phyloP scores from a whole-genome alignment of 2,113 vertebrate genomes.

The Ceratotherium simum region DNA sequence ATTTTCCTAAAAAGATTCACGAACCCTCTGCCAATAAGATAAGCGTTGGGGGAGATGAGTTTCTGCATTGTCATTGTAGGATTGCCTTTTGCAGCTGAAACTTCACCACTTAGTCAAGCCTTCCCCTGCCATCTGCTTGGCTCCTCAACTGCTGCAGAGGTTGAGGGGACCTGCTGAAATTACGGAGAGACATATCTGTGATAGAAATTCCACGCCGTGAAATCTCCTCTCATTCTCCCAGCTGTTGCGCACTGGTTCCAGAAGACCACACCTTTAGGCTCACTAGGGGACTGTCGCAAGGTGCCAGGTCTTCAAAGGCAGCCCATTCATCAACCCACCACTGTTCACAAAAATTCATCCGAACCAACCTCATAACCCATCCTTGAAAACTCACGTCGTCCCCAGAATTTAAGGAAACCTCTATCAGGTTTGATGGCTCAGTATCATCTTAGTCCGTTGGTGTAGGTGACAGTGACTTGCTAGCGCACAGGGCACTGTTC shows the following conservation, averaged over 20 bases:
- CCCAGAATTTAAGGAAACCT: background rate
- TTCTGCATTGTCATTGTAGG: constrained; percentile 74
- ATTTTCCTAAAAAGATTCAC: constrained; percentile 56
- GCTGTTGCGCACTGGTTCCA: background rate
- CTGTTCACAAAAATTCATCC: background rate
- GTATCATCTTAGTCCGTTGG: background rate
- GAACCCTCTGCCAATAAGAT: constrained; percentile 52
- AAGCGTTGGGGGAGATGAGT: constrained; percentile 67
- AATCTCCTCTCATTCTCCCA: constrained; percentile 40
- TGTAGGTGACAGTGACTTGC: background rate
- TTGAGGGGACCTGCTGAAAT: constrained; percentile 53
- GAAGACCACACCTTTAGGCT: background rate
- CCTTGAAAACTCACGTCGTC: background rate
- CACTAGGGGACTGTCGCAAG: background rate
- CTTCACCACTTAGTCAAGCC: constrained; percentile 67
- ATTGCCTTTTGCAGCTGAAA: constrained; percentile 77
- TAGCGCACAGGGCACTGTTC: background rate
- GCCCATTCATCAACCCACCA: background rate
- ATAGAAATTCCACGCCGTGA: constrained; percentile 32
- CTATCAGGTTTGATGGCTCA: background rate
- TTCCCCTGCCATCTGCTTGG: constrained; percentile 74
- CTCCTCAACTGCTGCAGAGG: constrained; percentile 58
- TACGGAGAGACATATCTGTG: background rate
- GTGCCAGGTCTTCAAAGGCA: constrained; percentile 37
- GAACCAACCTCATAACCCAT: background rate